Evolutionary conservation across 2,888 invertebrate genomes (phyloP), one percentile per base, ranked within the genome.

Genomic region (Sylvicola cinctus): DNA sequence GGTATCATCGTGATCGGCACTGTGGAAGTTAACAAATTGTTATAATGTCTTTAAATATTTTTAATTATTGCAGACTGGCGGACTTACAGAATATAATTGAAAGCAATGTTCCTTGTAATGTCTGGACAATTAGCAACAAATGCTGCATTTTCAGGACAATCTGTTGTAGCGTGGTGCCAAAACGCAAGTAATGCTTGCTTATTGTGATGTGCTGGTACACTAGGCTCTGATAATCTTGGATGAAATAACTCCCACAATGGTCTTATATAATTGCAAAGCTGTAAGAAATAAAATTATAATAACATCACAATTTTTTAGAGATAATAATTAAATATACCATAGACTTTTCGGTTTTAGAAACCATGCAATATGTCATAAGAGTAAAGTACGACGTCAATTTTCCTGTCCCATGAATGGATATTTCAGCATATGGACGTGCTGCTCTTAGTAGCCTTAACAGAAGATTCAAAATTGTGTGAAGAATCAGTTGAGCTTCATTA

Each of bases 1-100:
- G 49, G 90, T 85, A 57, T 93, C 91, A 45, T 91, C 91, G 54
- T 91, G 91, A 62, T 93, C 91, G 42, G 91, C 91, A 40, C 90
- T 90, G 49, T 6, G 52, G 49, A 35, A 29, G 40, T 11, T 12
- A 3, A 37, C 42, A 32, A 33, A 40, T 39, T 33, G 31, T n/a
- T 36, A 20, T 20, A n/a, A n/a, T n/a, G n/a, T n/a, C n/a, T n/a
- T n/a, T n/a, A n/a, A n/a, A n/a, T n/a, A n/a, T n/a, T n/a, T n/a
- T n/a, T n/a, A n/a, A n/a, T 17, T 27, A 36, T 16, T 14, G 8
- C 4, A 7, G 26, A 27, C 3, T 10, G 12, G 29, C 7, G 33
- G n/a, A 16, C 79, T 74, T 62, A 90, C 88, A 91, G 63, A 55
- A 91, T 91, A 51, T 91, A 91, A 58, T 90, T 93, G 63, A 88